Evolutionary conservation across 2,797 vertebrate species (phyloP).

Genomic region (Orestias chungarensis): DNA sequence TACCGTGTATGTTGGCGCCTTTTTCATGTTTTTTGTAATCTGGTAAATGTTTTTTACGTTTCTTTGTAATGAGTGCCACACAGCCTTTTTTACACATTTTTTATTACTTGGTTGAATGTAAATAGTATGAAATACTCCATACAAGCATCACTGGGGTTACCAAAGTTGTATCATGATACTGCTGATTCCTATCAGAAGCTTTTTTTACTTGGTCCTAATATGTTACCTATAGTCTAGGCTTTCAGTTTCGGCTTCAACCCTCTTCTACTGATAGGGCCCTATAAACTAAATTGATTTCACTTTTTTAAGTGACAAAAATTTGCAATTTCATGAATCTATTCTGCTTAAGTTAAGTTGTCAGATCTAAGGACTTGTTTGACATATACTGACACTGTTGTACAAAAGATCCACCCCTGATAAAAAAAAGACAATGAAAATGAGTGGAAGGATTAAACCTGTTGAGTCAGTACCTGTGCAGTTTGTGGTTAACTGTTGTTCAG

Average conservation of each 20-base stretch:
- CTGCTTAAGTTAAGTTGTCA: not conserved
- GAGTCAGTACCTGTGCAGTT: not conserved
- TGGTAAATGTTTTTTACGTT: too few relatives aligned
- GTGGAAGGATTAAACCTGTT: not conserved
- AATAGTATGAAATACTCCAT: not conserved
- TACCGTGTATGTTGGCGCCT: too few relatives aligned
- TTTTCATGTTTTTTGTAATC: too few relatives aligned
- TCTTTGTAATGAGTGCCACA: too few relatives aligned
- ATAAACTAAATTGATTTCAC: not conserved
- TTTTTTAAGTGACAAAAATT: too few relatives aligned
- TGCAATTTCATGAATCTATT: not conserved
- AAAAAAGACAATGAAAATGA: not conserved
- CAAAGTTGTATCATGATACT: not conserved
- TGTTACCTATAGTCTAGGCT: not conserved
- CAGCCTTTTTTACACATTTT: not conserved
- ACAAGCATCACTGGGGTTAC: not conserved
- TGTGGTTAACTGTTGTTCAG: not conserved
- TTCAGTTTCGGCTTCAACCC: not conserved
- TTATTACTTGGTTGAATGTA: not conserved
- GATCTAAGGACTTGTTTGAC: not conserved
- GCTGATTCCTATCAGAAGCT: not conserved
- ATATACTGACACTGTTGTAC: not conserved
- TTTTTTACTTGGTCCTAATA: not conserved
- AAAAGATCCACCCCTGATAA: constrained; percentile 2
- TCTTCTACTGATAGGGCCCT: not conserved